These are phyloP conservation scores for Protosalanx chinensis DNA, from an alignment of 2,797 vertebrate genomes.

Conservation along the genomic window DNA sequence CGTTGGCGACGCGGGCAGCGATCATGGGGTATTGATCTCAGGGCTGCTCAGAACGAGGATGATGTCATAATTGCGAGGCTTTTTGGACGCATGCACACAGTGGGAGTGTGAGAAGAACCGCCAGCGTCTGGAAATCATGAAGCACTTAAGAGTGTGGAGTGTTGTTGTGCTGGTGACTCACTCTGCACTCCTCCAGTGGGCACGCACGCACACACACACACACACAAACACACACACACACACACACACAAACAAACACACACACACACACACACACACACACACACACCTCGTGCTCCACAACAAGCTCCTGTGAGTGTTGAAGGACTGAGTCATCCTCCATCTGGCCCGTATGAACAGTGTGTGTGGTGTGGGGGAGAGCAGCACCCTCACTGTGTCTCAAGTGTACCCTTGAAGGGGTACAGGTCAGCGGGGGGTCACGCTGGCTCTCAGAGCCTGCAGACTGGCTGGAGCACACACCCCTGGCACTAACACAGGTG, in stretches of 20 bases:
- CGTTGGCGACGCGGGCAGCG: conserved; percentile 30
- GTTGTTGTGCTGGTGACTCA: conserved; percentile 39
- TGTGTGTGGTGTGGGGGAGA: too few species aligned
- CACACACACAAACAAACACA: neutral
- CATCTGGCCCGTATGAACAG: too few species aligned
- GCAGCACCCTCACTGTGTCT: too few species aligned
- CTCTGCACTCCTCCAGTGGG: conserved; percentile 10
- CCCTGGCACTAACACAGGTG: too few species aligned
- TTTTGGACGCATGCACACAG: conserved; percentile 4
- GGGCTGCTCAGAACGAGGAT: conserved; percentile 27
- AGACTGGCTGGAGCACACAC: too few species aligned
- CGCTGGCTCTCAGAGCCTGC: too few species aligned
- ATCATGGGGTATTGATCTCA: conserved; percentile 40
- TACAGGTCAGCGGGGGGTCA: too few species aligned
- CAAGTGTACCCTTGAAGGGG: too few species aligned
- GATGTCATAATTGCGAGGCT: conserved; percentile 40
- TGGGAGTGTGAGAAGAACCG: conserved; percentile 30
- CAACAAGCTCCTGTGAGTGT: too few species aligned
- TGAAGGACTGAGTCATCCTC: too few species aligned
- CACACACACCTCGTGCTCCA: too few species aligned
- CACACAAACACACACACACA: neutral
- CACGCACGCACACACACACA: neutral
- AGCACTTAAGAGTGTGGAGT: conserved; percentile 43
- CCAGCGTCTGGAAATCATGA: conserved; percentile 19
- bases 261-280: conserved; percentile 1